Percentiles rank a stretch among this genome's conserved stretches.
Conservation (phyloP, 2,888 invertebrate species). For the Spisula subtruncata region DNA sequence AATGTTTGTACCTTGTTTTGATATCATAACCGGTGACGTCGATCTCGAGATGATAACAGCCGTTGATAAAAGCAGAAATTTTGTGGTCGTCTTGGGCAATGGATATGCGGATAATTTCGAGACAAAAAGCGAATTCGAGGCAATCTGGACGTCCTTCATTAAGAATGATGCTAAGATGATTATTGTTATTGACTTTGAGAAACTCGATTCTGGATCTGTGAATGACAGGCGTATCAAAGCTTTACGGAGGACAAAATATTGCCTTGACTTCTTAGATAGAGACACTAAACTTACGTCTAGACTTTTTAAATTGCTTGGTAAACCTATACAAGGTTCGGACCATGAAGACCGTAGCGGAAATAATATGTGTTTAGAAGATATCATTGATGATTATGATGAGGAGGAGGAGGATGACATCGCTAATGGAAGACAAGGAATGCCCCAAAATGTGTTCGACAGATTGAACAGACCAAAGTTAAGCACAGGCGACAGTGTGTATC, state of each 20-base stretch:
- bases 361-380: too few relatives aligned
- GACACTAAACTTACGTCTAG: background rate
- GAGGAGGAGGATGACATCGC: background rate
- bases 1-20: background rate
- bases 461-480: background rate
- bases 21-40: background rate
- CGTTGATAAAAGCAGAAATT: background rate
- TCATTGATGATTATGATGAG: background rate
- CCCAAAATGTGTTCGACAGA: conserved; percentile 3
- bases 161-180: background rate
- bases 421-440: background rate
- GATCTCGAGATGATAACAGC: background rate
- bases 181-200: background rate
- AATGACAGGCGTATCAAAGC: background rate
- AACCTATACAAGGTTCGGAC: background rate
- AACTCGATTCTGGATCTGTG: background rate
- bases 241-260: background rate
- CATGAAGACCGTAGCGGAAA: background rate
- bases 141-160: background rate
- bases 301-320: background rate
- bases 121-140: background rate
- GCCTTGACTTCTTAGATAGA: background rate
- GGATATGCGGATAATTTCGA: background rate
- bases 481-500: background rate
- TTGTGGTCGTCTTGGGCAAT: background rate